Conservation (phyloP, 92 coral and sea anemone species). For the Anthopleura xanthogrammica region DNA sequence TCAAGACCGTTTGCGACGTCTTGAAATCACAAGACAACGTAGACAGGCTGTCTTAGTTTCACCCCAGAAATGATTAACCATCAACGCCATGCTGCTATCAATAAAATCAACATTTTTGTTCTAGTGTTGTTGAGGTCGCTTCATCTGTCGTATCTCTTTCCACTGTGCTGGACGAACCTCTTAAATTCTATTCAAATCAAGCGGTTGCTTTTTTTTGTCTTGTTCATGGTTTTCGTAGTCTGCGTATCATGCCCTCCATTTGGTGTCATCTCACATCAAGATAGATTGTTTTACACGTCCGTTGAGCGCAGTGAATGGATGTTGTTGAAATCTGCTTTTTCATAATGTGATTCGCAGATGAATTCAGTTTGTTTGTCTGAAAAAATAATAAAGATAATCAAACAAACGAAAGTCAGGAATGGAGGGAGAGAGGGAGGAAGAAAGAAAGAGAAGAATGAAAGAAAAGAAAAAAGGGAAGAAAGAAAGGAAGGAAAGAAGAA, state of each 20-base stretch:
- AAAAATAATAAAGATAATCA: not conserved
- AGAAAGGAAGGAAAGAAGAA: no score
- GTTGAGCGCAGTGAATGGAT: slow-evolving; percentile 50
- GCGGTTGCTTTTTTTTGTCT: not conserved
- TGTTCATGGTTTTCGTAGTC: not conserved
- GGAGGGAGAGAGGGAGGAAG: not conserved
- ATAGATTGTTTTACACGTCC: slow-evolving; percentile 28
- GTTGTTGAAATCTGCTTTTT: slow-evolving; percentile 21
- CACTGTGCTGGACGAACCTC: not conserved
- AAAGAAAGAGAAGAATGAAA: not conserved
- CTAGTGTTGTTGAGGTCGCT: not conserved
- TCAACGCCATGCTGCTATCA: not conserved
- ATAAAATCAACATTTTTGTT: not conserved
- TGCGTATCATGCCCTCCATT: not conserved
- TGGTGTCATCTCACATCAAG: not conserved
- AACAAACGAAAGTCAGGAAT: not conserved
- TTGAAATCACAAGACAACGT: not conserved
- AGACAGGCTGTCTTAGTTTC: not conserved
- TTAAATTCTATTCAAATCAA: not conserved
- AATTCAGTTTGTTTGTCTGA: slow-evolving; percentile 12
- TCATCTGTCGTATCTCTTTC: not conserved
- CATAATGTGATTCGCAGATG: slow-evolving; percentile 19
- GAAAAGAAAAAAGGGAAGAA: no score
- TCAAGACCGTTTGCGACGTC: not conserved
- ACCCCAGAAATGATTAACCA: no score